Base-by-base conservation (phyloP, 2,113 vertebrate genomes). In the Mirza zaza region DNA sequence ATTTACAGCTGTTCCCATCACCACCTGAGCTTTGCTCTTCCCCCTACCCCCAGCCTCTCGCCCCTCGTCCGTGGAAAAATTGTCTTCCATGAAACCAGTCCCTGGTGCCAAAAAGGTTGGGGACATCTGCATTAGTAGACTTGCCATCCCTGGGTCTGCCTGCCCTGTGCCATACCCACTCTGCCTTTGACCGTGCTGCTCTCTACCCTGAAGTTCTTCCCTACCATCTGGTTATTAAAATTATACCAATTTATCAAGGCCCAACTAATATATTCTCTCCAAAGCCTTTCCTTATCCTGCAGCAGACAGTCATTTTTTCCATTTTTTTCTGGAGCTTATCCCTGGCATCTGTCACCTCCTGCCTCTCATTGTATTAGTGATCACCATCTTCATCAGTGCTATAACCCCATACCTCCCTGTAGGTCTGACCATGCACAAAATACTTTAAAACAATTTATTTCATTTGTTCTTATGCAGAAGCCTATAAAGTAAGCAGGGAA, bases 331-430 rank as follows among this genome's bases (percentile, higher is more conserved):
- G 3, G 57, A 10, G 0, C 68, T 8, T n/a, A 36, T 32, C 59
- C 23, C 70, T 17, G 23, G 18, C 5, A 0, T 70, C 6, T 75
- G 4, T 45, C 55, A 13, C 57, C 1, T 13, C 1, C 18, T n/a
- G 10, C 59, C 52, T 71, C 15, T 57, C 5, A 0, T 34, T 25
- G 57, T 18, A 0, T 29, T 14, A 0, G 8, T 23, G 9, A 0
- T 63, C 11, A 3, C 39, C 7, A 1, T 55, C 75, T 68, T 23
- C 25, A 7, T 3, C 2, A 3, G 29, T 8, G n/a, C 39, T 5
- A 0, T n/a, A 9, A 13, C 57, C 5, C 65, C 32, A 0, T 11
- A 7, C 48, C 48, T 70, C n/a, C 4, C 71, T 6, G 0, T 3
- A 39, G 57, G 32, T 55, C 70, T 75, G 21, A 4, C 6, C 27